Base-by-base conservation (phyloP, 2,113 vertebrate species). In the Malurus cyaneus region DNA sequence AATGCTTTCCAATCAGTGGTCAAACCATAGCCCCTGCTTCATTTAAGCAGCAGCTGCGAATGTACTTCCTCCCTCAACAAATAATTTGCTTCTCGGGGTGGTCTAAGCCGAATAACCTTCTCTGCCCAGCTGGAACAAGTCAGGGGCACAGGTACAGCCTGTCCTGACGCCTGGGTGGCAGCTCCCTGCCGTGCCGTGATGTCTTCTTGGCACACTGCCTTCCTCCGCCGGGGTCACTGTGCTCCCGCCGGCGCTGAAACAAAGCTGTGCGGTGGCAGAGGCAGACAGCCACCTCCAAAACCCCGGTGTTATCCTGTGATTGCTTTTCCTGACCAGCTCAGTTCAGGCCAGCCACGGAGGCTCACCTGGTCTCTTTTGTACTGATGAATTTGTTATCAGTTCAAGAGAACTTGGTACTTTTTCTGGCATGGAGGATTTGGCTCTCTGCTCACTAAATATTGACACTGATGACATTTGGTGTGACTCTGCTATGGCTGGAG, bases 211-310 rank as follows among this genome's bases (percentile, higher is more conserved):
- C 85, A 62, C 6, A 1, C 31, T 2, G 6, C 81, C 49, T 88
- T 54, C 49, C 34, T 82, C 23, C 44, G 14, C 29, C 2, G 0
- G 77, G 86, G 78, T 93, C 85, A 93, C 85, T 14, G 16, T 41
- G 70, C 44, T 88, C 95, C 53, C 0, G 2, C 14, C 0, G 0
- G 39, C 11, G 41, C 73, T 0, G 18, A 59, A 80, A 82, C 70
- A 82, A 88, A 92, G 81, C 79, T 23, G 29, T 69, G 69, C 2
- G 1, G 36, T 3, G 2, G 59, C 85, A 89, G 39, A 88, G 56
- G 34, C 39, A 61, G 39, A 52, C 16, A 44, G n/a, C 23, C 73
- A 85, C 74, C 36, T 78, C 53, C 36, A 67, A 71, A 92, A 61
- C 15, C 8, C 41, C 41, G 47, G 78, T 2, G 0, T 47, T 64